Evolutionary conservation across 2,797 vertebrate genomes (phyloP), one percentile per base, ranked within the genome.

Genomic region (Phylloscopus collybita): DNA sequence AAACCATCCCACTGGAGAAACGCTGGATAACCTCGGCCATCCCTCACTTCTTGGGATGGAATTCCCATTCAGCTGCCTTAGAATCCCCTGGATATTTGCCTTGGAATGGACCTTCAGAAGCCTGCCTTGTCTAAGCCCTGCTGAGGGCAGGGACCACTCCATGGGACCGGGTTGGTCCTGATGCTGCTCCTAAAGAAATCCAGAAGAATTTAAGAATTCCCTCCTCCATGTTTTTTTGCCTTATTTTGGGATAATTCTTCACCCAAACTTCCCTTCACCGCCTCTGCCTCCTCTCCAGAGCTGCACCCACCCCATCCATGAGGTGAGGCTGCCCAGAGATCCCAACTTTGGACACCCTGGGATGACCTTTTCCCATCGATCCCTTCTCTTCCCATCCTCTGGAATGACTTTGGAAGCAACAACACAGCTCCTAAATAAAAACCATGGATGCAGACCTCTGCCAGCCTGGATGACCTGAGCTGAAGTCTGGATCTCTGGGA

Each of bases 91-190:
- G 66, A 64, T 8, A 22, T 57, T 32, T 57, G 44, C 7, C 15
- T 64, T 27, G 36, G 74, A 22, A 50, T 4, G 36, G 26, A 44
- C 18, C 12, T 16, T 9, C 7, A 2, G 26, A 21, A 64, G 26
- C 4, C 25, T 65, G 34, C 13, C 19, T 38, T 5, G 3, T 5
- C 62, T 5, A 16, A 59, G 26, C 36, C 45, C 36, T 36, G 30
- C 16, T 13, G 0, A n/a, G 13, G 16, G 5, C 38, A 36, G 10
- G 45, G n/a, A 45, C 19, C 53, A 7, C 10, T 9, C 59, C 50
- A 23, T 0, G 0, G 6, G 27, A 16, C 8, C 4, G 0, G 4
- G 1, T 2, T 13, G 21, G 30, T 32, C 25, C 16, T 16, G 6
- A 20, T 11, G 36, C 4, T 19, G 22, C 4, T 72, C 75, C 66